Evolutionary conservation across 1,140 invertebrate genomes (phyloP).

Genomic region (Hylyphantes graminicola): DNA sequence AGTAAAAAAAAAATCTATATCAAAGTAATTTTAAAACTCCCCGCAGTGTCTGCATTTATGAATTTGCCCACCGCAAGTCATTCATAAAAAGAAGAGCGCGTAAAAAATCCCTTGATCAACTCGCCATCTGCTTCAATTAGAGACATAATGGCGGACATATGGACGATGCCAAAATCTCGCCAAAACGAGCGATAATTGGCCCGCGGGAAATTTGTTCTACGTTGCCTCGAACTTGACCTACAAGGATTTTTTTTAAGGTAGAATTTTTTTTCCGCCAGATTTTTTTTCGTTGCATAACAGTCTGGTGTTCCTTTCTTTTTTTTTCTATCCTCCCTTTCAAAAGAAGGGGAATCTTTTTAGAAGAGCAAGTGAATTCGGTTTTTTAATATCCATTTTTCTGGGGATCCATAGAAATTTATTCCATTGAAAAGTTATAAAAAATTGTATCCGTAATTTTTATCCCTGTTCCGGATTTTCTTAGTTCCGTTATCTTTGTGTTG

Average conservation of each 20-base stretch:
- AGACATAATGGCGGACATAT: slow-evolving; percentile 41
- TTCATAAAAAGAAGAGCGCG: not conserved
- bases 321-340: not conserved
- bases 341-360: not conserved
- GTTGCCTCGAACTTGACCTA: slow-evolving; percentile 54
- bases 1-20: slow-evolving; percentile 5
- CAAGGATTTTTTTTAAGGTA: slow-evolving; percentile 2
- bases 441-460: slow-evolving; percentile 6
- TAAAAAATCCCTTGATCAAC: slow-evolving; percentile 12
- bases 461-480: slow-evolving; percentile 38
- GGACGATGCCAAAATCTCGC: slow-evolving; percentile 15
- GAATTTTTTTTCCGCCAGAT: slow-evolving; percentile 1
- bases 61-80: slow-evolving; percentile 4
- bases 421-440: slow-evolving; percentile 11
- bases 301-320: not conserved
- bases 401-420: slow-evolving; percentile 25
- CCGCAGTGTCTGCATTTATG: slow-evolving; percentile 1
- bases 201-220: not conserved
- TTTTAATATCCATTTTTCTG: not conserved
- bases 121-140: slow-evolving; percentile 34
- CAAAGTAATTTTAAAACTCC: slow-evolving; percentile 20
- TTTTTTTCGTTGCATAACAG: slow-evolving; percentile 24
- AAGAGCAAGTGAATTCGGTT: slow-evolving; percentile 51
- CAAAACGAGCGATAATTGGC: slow-evolving; percentile 44
- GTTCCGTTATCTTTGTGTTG: slow-evolving; percentile 29